Percentiles rank a stretch among this genome's conserved stretches.
Evolutionary conservation across 2,797 vertebrate genomes (phyloP).

Genomic region (Phataginus tetradactyla): DNA sequence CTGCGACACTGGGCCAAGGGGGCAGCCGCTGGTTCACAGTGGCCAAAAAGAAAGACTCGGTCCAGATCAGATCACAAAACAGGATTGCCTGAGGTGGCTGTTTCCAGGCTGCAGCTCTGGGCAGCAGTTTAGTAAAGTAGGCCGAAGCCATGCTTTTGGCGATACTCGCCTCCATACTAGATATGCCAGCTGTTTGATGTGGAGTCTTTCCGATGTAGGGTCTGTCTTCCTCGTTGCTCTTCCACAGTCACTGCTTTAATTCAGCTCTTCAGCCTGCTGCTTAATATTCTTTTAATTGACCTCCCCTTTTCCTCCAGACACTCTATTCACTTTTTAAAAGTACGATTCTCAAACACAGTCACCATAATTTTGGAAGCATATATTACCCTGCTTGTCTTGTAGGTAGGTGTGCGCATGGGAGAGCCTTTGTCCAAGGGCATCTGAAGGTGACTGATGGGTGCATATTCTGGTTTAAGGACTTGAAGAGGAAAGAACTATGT

Average conservation of each 20-base stretch:
- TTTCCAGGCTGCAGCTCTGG: not conserved
- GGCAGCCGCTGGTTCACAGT: not conserved
- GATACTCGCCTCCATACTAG: not conserved
- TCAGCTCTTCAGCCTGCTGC: not conserved
- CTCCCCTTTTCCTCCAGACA: not conserved
- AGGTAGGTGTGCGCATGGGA: not conserved
- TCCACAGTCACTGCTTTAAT: not conserved
- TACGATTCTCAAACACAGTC: not conserved
- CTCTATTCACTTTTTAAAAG: not conserved
- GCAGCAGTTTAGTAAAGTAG: constrained; percentile 5
- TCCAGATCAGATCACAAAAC: not conserved
- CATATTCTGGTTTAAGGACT: not conserved
- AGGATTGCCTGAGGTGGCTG: constrained; percentile 15
- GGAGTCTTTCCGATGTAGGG: not conserved
- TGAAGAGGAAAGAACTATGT: not conserved
- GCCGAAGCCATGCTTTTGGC: not conserved
- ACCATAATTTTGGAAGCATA: not conserved
- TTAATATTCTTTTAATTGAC: not conserved
- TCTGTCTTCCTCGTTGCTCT: not conserved
- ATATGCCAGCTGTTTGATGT: not conserved
- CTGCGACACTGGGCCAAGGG: not conserved
- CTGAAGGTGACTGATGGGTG: not conserved
- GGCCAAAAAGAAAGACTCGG: not conserved
- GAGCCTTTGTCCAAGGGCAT: not conserved
- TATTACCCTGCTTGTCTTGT: not conserved